A percentile compares a stretch with the other conserved stretches of the same genome.
Evolutionary conservation across 2,888 invertebrate genomes (phyloP).

Genomic region (Liopterus haemorrhoidalis): DNA sequence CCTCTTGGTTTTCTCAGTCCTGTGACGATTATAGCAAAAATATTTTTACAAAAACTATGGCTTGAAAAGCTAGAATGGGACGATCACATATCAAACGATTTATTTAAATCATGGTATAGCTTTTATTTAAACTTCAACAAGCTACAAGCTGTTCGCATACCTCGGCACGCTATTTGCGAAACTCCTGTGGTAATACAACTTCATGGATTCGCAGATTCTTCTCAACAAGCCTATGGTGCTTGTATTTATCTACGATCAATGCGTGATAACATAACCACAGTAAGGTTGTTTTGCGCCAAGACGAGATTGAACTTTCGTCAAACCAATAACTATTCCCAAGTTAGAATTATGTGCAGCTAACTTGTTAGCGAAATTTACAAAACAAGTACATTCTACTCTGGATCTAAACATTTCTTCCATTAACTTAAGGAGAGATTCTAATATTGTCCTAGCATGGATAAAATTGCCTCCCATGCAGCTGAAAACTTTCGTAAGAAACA

Average conservation of each 20-base stretch:
- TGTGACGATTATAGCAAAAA: conserved; percentile 27
- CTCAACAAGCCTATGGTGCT: conserved; percentile 29
- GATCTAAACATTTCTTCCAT: conserved; percentile 10
- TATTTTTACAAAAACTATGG: conserved; percentile 31
- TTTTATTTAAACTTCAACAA: no score
- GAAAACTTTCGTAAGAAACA: conserved; percentile 33
- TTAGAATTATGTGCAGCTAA: conserved; percentile 36
- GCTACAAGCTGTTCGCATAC: no score
- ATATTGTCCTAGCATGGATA: conserved; percentile 35
- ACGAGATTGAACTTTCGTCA: conserved; percentile 31
- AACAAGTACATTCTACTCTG: conserved; percentile 13
- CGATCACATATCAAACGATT: conserved; percentile 20
- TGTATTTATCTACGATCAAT: conserved; percentile 25
- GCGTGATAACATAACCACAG: neutral
- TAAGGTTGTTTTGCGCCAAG: conserved; percentile 27
- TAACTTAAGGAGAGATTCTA: conserved; percentile 34
- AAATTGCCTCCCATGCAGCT: conserved; percentile 20
- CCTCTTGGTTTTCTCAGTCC: conserved; percentile 31
- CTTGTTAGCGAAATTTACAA: conserved; percentile 28
- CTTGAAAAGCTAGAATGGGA: conserved; percentile 31
- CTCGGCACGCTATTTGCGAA: conserved; percentile 1
- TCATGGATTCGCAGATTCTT: conserved; percentile 33
- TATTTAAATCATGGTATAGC: neutral
- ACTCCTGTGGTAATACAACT: conserved; percentile 17
- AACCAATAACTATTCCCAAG: conserved; percentile 31